Conservation (phyloP, 2,797 vertebrate genomes). For the Alauda arvensis region DNA sequence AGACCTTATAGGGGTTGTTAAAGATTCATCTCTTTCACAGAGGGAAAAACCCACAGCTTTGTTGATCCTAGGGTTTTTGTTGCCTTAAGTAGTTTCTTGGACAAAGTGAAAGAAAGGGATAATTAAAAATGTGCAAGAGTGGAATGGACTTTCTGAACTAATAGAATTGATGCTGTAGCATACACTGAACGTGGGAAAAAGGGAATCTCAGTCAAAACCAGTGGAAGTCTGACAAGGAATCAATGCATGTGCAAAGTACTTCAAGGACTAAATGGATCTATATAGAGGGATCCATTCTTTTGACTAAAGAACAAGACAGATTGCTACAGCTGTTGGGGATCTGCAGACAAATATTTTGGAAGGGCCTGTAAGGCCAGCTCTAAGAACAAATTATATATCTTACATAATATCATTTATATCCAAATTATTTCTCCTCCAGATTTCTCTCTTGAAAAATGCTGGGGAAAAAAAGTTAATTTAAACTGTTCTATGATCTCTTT, state of each 20-base stretch:
- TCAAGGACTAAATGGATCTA: background rate
- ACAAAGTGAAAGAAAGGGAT: background rate
- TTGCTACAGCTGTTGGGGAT: background rate
- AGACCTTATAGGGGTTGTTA: background rate
- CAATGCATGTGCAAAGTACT: background rate
- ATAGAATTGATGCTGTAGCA: background rate
- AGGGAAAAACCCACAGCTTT: background rate
- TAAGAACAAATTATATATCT: background rate
- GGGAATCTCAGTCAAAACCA: background rate
- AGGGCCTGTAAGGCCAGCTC: background rate
- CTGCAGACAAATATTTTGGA: background rate
- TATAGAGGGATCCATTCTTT: background rate
- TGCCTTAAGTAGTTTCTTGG: rapidly evolving
- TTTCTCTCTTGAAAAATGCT: background rate
- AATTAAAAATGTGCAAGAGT: background rate
- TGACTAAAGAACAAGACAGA: background rate
- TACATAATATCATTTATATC: background rate
- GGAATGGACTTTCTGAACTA: background rate
- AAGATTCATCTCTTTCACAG: background rate
- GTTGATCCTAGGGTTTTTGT: background rate
- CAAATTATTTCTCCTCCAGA: background rate
- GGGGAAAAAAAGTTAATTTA: background rate
- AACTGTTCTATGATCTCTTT: background rate
- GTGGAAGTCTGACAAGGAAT: background rate
- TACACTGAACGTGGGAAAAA: background rate